A percentile compares a stretch with the other conserved stretches of the same genome.
Conservation (phyloP, 92 coral and sea anemone genomes). For the Epizoanthus ramosus region DNA sequence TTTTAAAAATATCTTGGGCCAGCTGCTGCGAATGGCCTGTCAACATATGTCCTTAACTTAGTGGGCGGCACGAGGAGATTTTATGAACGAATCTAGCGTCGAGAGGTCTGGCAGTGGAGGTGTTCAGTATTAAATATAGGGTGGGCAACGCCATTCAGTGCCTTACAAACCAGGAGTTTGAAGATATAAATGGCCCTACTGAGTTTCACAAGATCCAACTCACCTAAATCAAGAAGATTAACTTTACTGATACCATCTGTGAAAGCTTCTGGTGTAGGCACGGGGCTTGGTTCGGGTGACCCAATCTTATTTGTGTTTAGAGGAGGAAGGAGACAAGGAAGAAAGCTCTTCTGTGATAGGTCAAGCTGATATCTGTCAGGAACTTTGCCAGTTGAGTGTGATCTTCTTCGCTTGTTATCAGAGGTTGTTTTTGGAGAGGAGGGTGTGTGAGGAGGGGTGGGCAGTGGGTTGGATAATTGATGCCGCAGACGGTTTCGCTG, state of each 20-base stretch:
- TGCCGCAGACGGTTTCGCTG: conserved; percentile 16
- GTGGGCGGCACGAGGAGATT: too few species aligned
- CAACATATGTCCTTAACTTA: too few species aligned
- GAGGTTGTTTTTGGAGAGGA: conserved; percentile 1
- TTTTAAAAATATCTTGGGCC: too few species aligned
- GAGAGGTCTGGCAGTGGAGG: too few species aligned
- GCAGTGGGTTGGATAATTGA: conserved; percentile 27
- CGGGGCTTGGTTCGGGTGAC: conserved; percentile 40
- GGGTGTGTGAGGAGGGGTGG: conserved; percentile 10
- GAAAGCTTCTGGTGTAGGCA: conserved; percentile 25
- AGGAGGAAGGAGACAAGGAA: conserved; percentile 50
- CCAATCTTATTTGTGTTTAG: neutral
- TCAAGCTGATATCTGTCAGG: conserved; percentile 29
- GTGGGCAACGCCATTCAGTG: too few species aligned
- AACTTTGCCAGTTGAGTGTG: conserved; percentile 30
- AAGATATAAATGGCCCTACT: neutral
- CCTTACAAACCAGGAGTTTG: too few species aligned
- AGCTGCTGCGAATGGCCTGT: too few species aligned
- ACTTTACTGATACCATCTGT: neutral
- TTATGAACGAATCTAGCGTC: too few species aligned
- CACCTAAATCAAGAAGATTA: conserved; percentile 41
- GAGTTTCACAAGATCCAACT: neutral
- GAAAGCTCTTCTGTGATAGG: neutral
- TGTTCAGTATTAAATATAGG: too few species aligned
- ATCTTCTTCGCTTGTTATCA: conserved; percentile 16